Base-by-base conservation (phyloP, 2,888 invertebrate genomes). In the Eilema sororculum region DNA sequence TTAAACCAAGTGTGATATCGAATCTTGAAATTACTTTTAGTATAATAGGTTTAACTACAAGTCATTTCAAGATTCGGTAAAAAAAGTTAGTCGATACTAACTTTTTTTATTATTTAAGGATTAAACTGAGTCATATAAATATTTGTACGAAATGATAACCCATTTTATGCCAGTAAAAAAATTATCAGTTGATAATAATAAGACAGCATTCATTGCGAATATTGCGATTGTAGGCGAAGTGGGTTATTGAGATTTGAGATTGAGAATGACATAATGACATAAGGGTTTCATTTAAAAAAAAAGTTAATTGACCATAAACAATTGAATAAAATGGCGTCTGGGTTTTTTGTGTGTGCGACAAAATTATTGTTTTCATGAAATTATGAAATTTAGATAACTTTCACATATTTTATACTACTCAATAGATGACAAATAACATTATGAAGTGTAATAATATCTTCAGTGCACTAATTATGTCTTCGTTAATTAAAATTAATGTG, bases 321-420 rank as follows among this genome's bases (percentile, higher is more conserved):
- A 71, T 67, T 25, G 37, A 68, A 94, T 91, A 95, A 95, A 94
- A 95, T 95, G 95, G 95, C 95, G 94, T 92, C 87, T 88, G 89
- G 65, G 92, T 93, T 95, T 95, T 94, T 95, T 93, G 95, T 95
- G 95, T 95, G 95, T 95, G 95, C 90, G 90, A 91, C 91, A 87
- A 90, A 93, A 89, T 91, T 89, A 93, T 93, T 94, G 93, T 95
- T 94, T 94, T 93, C 89, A 79, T 86, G 73, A 87, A 87, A 90
- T 86, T 82, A 69, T 73, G 72, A 79, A 81, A 86, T 87, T 80
- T 85, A 85, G 75, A 82, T 71, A 75, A 80, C 77, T 85, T 86
- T 84, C 78, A 66, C 73, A 41, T 67, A 69, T 76, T 77, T 77
- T 81, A 77, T 74, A 69, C 65, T 74, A 72, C 76, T 81, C 77